Conservation (phyloP, 2,888 invertebrate genomes). For the Drosophila melanosoma region DNA sequence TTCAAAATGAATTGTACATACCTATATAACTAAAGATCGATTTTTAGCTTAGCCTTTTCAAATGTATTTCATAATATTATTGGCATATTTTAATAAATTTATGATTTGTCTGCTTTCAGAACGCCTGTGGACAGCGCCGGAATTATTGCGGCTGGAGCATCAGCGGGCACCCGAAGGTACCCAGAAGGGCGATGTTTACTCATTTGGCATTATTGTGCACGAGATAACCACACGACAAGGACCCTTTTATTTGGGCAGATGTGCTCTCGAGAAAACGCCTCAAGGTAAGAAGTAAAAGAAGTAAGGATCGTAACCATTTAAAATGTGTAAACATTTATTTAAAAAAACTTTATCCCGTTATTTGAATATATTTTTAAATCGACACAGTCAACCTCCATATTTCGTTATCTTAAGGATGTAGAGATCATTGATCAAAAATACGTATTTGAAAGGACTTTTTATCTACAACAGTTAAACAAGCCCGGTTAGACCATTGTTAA, state of each 20-base stretch:
- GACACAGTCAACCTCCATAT: too few relatives aligned
- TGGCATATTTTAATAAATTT: not conserved
- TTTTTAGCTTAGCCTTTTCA: not conserved
- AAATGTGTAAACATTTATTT: not conserved
- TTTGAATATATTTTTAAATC: too few relatives aligned
- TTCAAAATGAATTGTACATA: too few relatives aligned
- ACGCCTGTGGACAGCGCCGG: slow-evolving; percentile 96
- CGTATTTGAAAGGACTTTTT: too few relatives aligned
- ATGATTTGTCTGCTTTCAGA: slow-evolving; percentile 86
- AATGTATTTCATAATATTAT: not conserved
- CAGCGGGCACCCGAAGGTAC: slow-evolving; percentile 90
- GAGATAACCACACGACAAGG: slow-evolving; percentile 96
- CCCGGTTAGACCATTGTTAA: too few relatives aligned
- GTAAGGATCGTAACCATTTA: not conserved
- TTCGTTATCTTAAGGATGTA: too few relatives aligned
- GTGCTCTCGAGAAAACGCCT: slow-evolving; percentile 88
- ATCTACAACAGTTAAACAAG: too few relatives aligned
- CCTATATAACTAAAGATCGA: too few relatives aligned
- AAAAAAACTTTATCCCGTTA: not conserved
- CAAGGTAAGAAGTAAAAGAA: slow-evolving; percentile 87
- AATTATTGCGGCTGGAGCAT: slow-evolving; percentile 90
- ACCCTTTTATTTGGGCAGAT: slow-evolving; percentile 92
- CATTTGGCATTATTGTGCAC: slow-evolving; percentile 96
- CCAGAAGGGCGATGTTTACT: slow-evolving; percentile 97
- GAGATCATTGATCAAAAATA: too few relatives aligned